Percentiles rank a stretch among this genome's conserved stretches.
Evolutionary conservation across 2,888 invertebrate genomes (phyloP).

Genomic region (Drosophila infuscata): DNA sequence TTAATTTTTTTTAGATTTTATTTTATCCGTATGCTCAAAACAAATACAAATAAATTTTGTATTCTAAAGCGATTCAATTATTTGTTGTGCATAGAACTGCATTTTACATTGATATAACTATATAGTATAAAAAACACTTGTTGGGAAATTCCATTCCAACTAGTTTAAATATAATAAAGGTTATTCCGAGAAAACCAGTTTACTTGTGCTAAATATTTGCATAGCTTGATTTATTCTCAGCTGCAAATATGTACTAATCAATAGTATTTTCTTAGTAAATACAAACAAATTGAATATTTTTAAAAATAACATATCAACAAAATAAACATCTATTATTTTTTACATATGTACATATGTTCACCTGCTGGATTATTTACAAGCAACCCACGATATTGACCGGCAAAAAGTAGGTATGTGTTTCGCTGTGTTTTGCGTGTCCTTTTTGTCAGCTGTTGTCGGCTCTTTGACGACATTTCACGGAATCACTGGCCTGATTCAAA

Average conservation of each 20-base stretch:
- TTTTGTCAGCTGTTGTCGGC: constrained; percentile 61
- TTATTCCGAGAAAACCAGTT: neutral
- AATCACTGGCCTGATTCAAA: constrained; percentile 36
- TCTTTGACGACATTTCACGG: constrained; percentile 23
- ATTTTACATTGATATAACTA: neutral
- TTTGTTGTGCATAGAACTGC: neutral
- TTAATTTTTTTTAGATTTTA: neutral
- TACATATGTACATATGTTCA: too few relatives aligned
- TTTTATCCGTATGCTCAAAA: neutral
- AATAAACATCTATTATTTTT: neutral
- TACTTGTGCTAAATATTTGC: neutral
- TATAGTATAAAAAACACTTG: neutral
- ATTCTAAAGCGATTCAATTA: neutral
- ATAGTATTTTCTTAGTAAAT: neutral
- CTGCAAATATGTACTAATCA: neutral
- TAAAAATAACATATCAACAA: neutral
- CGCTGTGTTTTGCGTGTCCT: constrained; percentile 30
- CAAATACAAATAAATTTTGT: too few relatives aligned
- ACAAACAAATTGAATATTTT: neutral
- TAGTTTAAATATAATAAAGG: neutral
- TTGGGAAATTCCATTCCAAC: neutral
- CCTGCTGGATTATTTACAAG: neutral
- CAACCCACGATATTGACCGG: constrained; percentile 28
- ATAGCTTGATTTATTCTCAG: neutral
- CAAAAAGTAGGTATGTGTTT: constrained; percentile 18